Evolutionary conservation across 2,113 vertebrate species (phyloP).

Genomic region (Actenoides lindsayi): DNA sequence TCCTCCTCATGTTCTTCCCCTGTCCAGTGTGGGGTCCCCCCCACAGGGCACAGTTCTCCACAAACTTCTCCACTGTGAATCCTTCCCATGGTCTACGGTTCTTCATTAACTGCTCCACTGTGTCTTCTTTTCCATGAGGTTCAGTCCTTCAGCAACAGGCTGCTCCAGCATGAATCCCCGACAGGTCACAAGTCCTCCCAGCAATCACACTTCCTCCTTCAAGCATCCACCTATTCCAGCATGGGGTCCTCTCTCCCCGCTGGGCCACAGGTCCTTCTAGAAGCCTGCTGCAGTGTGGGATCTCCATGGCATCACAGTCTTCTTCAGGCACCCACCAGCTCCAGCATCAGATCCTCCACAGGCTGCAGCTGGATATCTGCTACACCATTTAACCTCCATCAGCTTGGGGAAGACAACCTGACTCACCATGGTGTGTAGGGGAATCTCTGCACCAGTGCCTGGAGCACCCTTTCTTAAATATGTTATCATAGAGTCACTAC

Average conservation of each 20-base stretch:
- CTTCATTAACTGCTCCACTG: not conserved
- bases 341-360: not conserved
- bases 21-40: not conserved
- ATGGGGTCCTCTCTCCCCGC: not conserved
- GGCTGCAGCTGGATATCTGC: not conserved
- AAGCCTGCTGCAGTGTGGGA: not conserved
- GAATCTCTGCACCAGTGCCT: not conserved
- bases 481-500: not conserved
- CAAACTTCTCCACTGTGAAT: not conserved
- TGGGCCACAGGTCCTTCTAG: not conserved
- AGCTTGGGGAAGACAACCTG: not conserved
- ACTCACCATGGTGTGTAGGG: fast-evolving
- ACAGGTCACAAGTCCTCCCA: not conserved
- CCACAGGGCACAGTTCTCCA: not conserved
- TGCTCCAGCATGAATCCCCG: not conserved
- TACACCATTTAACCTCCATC: fast-evolving
- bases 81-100: not conserved
- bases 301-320: not conserved
- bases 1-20: not conserved
- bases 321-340: not conserved
- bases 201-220: too few species aligned
- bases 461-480: not conserved
- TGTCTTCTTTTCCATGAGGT: not conserved
- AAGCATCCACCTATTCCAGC: not conserved
- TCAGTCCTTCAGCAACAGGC: not conserved